Percentiles rank a stretch among this genome's conserved stretches.
These are phyloP conservation scores for Conomelus anceps DNA, from an alignment of 2,888 invertebrate species.

Conservation along the genomic window DNA sequence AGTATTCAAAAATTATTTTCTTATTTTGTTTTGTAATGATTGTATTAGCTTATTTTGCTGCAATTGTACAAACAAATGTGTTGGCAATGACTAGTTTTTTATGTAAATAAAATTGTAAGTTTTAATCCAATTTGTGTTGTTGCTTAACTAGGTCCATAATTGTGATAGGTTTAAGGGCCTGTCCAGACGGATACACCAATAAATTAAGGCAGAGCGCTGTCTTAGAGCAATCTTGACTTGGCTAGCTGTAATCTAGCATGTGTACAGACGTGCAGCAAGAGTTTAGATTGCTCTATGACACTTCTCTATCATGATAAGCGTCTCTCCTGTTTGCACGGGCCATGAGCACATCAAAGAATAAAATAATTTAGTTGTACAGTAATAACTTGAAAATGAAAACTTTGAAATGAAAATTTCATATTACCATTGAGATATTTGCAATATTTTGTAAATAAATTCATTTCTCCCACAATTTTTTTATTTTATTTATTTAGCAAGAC, in stretches of 20 bases:
- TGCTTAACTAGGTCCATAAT: background rate
- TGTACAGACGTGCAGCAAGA: too few relatives aligned
- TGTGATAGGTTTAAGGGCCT: too few relatives aligned
- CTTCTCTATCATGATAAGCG: too few relatives aligned
- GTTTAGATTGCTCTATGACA: too few relatives aligned
- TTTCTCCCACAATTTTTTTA: too few relatives aligned
- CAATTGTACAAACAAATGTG: background rate
- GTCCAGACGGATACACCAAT: background rate
- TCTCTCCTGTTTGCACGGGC: background rate
- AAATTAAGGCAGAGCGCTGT: background rate
- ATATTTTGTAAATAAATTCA: too few relatives aligned
- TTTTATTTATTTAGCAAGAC: too few relatives aligned
- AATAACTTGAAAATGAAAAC: too few relatives aligned
- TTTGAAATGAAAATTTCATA: too few relatives aligned
- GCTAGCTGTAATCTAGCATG: background rate
- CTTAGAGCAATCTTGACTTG: background rate
- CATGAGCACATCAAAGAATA: too few relatives aligned
- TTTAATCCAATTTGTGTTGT: background rate
- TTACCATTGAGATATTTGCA: too few relatives aligned
- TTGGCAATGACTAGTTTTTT: background rate
- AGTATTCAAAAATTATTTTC: background rate
- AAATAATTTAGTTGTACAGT: too few relatives aligned
- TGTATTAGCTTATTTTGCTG: background rate
- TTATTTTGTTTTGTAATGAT: background rate
- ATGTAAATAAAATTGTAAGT: background rate